Evolutionary conservation across 53 echinoderm and acorn worm species (phyloP), one percentile per base, ranked within the genome.

Genomic region (Crossaster papposus): DNA sequence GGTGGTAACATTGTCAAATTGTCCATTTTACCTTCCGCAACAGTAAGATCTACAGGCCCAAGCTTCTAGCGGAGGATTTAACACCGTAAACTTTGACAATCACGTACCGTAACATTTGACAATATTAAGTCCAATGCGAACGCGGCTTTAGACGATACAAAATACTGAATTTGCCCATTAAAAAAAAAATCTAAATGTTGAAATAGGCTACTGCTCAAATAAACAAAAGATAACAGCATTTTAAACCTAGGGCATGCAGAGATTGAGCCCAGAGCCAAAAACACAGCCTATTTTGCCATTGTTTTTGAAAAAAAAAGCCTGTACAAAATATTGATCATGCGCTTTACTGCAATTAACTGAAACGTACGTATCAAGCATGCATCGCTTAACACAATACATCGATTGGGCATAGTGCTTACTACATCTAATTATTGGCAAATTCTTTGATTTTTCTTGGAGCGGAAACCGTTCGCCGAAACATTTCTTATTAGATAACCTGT

Each of bases 391-490:
- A 14, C 33, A 2, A 14, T 34, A 36, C 36, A 33, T 73, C 15
- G 74, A 73, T 73, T 34, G 73, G 34, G 68, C 24, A 28, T 1
- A 68, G 17, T 34, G 35, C 34, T 34, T 32, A n/a, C 12, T 73
- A 36, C 74, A 73, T 73, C 36, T 73, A 23, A 70, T 70, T 34
- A 73, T 73, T 73, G 74, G 30, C 33, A 36, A 32, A 20, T 73
- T 34, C 36, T 68, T 1, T 26, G 68, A 68, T 62, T 62, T 15
- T 15, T 68, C 68, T 68, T 68, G 24, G 4, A 68, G 68, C 68
- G 28, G 68, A 68, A 26, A 68, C n/a, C 68, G 11, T 28, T 68
- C 68, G 28, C 68, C 22, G 68, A 28, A 23, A 68, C 26, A 28
- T 28, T 23, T 10, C 68, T 68, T 28, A 28, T 68, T n/a, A 68